Evolutionary conservation across 2,888 invertebrate species (phyloP), one percentile per base, ranked within the genome.

Genomic region (Danaus chrysippus): DNA sequence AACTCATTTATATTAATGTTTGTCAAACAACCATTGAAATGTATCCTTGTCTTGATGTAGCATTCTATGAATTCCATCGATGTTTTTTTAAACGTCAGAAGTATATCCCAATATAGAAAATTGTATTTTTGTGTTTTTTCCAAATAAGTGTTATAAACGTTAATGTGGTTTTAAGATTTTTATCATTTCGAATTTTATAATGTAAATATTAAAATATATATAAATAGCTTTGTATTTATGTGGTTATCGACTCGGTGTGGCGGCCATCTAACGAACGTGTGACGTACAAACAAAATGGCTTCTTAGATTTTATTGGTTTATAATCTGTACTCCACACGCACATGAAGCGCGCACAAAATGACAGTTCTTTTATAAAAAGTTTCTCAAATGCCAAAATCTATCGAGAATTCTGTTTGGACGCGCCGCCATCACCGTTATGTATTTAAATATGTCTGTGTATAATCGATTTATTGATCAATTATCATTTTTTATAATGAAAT

Each of bases 141-240:
- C 42, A 60, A 53, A 44, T 59, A 49, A 54, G 46, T 60, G 63
- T 59, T 63, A 49, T 46, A 19, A n/a, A 56, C 53, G 68, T 69
- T 66, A 70, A 67, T 66, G 23, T 34, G 70, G 68, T 66, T 66
- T 70, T 63, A 62, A 60, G 60, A 62, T 66, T 67, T 55, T 61
- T 58, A 64, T 66, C 56, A 71, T 68, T 73, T 77, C 74, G 73
- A 78, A 79, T 79, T 77, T 74, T 80, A 80, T 73, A 64, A 68
- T 82, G 80, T 84, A 82, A 76, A 82, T 82, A 84, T 68, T 71
- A 70, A 34, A 34, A 34, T 6, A 34, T 34, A 34, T 34, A 34
- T 5, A 34, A 64, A 70, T 71, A 78, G 74, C 68, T 75, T 76
- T 68, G 73, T 79, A 76, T 79, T 77, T 75, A 76, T 76, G 75